Conservation (phyloP, 1,140 invertebrate genomes). For the Lordiphosa collinella region DNA sequence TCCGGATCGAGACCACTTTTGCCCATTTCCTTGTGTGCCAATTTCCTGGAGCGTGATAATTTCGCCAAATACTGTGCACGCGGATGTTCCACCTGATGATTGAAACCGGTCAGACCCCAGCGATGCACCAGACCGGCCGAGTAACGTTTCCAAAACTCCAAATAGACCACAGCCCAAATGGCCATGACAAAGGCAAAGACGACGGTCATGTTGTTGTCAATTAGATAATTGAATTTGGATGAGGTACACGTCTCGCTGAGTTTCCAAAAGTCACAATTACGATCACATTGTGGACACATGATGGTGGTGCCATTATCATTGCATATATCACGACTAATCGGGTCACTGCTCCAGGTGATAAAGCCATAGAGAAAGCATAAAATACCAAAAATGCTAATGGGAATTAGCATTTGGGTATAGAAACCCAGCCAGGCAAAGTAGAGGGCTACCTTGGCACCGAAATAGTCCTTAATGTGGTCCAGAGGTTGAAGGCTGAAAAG, state of each 20-base stretch:
- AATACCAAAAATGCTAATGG: slow-evolving; percentile 87
- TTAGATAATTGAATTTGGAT: slow-evolving; percentile 85
- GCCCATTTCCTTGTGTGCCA: slow-evolving; percentile 79
- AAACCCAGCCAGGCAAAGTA: slow-evolving; percentile 94
- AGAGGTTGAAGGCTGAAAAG: slow-evolving; percentile 86
- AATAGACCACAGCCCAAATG: slow-evolving; percentile 89
- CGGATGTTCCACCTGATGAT: slow-evolving; percentile 87
- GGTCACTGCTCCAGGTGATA: slow-evolving; percentile 78
- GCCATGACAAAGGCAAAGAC: slow-evolving; percentile 89
- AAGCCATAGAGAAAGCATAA: slow-evolving; percentile 89
- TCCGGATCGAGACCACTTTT: slow-evolving; percentile 83
- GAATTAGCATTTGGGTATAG: slow-evolving; percentile 91
- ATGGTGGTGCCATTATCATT: slow-evolving; percentile 80
- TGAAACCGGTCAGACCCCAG: slow-evolving; percentile 90
- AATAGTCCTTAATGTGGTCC: slow-evolving; percentile 92
- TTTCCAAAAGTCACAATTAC: slow-evolving; percentile 86
- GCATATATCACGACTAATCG: slow-evolving; percentile 83
- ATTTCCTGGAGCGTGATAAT: slow-evolving; percentile 81
- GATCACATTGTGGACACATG: slow-evolving; percentile 91
- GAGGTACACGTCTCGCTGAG: slow-evolving; percentile 86
- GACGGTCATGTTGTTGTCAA: slow-evolving; percentile 88
- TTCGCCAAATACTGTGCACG: slow-evolving; percentile 84
- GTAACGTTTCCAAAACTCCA: slow-evolving; percentile 92
- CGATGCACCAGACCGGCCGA: slow-evolving; percentile 88
- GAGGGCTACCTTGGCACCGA: slow-evolving; percentile 91